Evolutionary conservation across 2,113 vertebrate species (phyloP), one percentile per base, ranked within the genome.

Genomic region (Dascyllus trimaculatus): DNA sequence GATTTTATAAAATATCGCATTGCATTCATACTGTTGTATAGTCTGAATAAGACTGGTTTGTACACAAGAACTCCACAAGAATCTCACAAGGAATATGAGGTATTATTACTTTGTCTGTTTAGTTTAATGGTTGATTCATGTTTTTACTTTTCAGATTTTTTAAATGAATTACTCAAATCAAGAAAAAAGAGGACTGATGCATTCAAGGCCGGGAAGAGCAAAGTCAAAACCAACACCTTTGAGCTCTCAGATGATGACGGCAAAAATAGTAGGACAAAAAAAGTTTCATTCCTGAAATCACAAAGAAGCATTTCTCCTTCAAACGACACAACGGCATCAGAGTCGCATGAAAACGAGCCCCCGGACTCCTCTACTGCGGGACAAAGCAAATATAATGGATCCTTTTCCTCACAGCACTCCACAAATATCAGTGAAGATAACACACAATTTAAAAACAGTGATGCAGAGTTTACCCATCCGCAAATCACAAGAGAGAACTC

Each of bases 271-370:
- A 93, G 70, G 48, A 88, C 86, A 48, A 94, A 95, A 64, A 95
- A 89, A 85, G 90, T 93, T 14, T 92, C 91, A 4, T 94, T 95
- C 86, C 75, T 96, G 81, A 95, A 96, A 92, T 94, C 87, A 48
- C 71, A 92, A 72, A 93, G 82, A 78, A 69, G 73, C 17, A 21
- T 13, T n/a, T 78, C 81, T 40, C 60, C 85, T 32, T 56, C 35
- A 0, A 73, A 72, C 10, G 22, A 63, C 40, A 59, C 64, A 2
- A 11, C 11, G 3, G 26, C 14, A 0, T 58, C 81, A 24, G 85
- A 84, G 53, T 59, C 19, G 1, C 40, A 24, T n/a, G 57, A 83
- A 53, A 64, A 64, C 3, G 51, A 81, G 14, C 79, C 11, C 1
- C 51, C 68, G 0, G 71, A 80, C 18, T 64, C 52, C 3, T 22